These are phyloP conservation scores for Schizothorax lantsangensis DNA, from an alignment of 2,797 vertebrate genomes.

Conservation along the genomic window DNA sequence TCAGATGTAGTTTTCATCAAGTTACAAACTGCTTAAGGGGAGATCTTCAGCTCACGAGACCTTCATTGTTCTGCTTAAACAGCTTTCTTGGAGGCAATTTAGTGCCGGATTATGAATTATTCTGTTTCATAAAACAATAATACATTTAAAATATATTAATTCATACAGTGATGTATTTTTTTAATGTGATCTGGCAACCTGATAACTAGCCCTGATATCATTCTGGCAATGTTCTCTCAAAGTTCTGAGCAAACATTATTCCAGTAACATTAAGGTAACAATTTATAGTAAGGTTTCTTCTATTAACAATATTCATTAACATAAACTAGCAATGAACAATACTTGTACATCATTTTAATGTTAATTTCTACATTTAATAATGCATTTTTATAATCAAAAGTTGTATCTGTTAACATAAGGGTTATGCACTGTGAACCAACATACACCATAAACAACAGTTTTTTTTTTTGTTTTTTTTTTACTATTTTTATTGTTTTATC, in stretches of 20 bases:
- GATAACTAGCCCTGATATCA: background rate
- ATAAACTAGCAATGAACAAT: background rate
- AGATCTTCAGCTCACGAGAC: slow-evolving; percentile 61
- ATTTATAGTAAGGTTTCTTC: background rate
- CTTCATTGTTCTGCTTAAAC: slow-evolving; percentile 11
- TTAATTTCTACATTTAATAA: background rate
- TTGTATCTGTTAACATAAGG: background rate
- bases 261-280: background rate
- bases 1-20: slow-evolving; percentile 42
- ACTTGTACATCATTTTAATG: background rate
- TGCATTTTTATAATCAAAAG: background rate
- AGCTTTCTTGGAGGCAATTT: background rate
- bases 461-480: background rate
- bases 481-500: too few relatives aligned
- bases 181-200: background rate
- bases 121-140: background rate
- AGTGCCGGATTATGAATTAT: background rate
- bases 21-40: slow-evolving; percentile 64
- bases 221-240: background rate
- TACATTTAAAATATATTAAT: background rate
- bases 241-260: background rate
- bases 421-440: background rate
- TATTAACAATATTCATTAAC: background rate
- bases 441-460: background rate
- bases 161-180: background rate